A percentile compares a stretch with the other conserved stretches of the same genome.
phyloP scores from a whole-genome alignment of 1,140 invertebrate genomes.

The Dinoponera quadriceps region DNA sequence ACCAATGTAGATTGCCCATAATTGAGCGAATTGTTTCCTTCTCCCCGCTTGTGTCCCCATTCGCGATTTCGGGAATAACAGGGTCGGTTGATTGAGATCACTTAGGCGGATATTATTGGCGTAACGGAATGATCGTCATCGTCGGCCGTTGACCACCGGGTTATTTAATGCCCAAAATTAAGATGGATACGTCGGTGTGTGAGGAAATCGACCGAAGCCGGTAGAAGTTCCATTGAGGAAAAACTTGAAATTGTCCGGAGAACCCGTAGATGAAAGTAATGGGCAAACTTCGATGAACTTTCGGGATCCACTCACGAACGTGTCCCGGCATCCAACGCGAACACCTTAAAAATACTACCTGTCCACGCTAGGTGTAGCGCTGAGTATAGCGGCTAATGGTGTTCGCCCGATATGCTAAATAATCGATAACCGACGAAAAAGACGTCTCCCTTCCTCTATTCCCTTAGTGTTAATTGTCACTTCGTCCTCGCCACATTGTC shows the following conservation, averaged over 20 bases:
- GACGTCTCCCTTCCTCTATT: not conserved
- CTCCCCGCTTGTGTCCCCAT: not conserved
- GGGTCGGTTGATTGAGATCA: conserved; percentile 18
- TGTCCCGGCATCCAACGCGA: not conserved
- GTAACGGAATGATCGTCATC: not conserved
- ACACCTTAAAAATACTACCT: conserved; percentile 19
- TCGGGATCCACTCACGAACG: no score
- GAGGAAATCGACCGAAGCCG: no score
- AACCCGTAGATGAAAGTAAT: no score
- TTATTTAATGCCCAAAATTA: no score
- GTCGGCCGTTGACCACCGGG: not conserved
- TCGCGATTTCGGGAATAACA: not conserved
- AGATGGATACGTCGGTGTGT: no score
- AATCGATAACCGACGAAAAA: conserved; percentile 29
- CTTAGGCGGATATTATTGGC: not conserved
- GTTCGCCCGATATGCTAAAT: conserved; percentile 13
- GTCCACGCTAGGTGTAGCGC: conserved; percentile 1
- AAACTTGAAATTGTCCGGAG: no score
- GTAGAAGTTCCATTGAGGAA: no score
- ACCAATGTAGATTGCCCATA: not conserved
- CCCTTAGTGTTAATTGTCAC: conserved; percentile 38
- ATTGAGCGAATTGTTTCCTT: conserved; percentile 2
- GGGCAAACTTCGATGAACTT: not conserved
- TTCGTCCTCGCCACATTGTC: conserved; percentile 31
- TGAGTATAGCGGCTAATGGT: not conserved